Evolutionary conservation across 2,888 invertebrate species (phyloP), one percentile per base, ranked within the genome.

Genomic region (Ditylenchus weischeri): DNA sequence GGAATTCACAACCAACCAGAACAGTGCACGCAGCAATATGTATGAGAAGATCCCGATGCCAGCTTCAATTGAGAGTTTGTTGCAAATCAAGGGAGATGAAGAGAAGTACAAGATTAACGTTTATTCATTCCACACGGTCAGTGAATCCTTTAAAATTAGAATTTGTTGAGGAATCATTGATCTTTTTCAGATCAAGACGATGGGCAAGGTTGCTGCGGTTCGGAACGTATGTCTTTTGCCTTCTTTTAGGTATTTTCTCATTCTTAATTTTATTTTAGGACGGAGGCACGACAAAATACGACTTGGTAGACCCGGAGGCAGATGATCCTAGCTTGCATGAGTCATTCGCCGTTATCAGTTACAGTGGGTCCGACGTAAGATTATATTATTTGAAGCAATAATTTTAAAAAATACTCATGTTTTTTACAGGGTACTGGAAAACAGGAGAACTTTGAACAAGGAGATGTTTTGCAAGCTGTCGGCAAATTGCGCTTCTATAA

Each of bases 401-500:
- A 43, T 15, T 43, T 43, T 8, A 29, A 5, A 4, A 29, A 29
- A 29, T 29, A 5, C 29, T 2, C 1, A 13, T 43, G 5, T 43
- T 13, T 6, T 15, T 43, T 43, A 6, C 43, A 43, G 43, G 43
- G 43, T 13, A 43, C 43, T 43, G 43, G 43, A 43, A 43, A 43
- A 43, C 13, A 43, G 36, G n/a, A 64, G 60, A 63, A 43, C 29
- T 54, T 29, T 43, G 57, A 35, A 18, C 57, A 35, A 54, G 23
- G 57, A 43, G 43, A 43, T 43, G 8, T 43, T 43, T 15, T 43
- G 43, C 65, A 51, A 11, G 65, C 62, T 15, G 47, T 61, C 43
- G 65, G 69, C 10, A 69, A 69, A 57, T 62, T 68, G 57, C 68
- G 69, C 13, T 29, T 68, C 23, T 68, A 61, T 35, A 69, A 69